These are phyloP conservation scores for Brachyhypopomus gauderio DNA, from an alignment of 2,113 vertebrate species.

Conservation along the genomic window DNA sequence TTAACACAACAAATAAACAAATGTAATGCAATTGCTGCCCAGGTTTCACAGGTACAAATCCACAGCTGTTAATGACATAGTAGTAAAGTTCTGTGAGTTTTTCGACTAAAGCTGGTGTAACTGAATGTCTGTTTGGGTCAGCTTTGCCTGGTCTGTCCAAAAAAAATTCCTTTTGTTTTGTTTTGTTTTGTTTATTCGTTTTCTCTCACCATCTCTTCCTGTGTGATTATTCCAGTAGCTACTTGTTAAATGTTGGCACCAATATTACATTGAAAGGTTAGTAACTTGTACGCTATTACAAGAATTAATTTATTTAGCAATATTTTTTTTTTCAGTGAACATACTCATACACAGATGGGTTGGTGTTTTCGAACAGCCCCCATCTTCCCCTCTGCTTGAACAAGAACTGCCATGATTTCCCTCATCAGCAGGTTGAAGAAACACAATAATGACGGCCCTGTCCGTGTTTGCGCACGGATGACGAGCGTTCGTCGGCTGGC, in stretches of 20 bases:
- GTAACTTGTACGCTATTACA: too few relatives aligned
- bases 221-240: background rate
- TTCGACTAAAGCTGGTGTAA: too few relatives aligned
- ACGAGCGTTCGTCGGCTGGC: background rate
- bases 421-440: background rate
- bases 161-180: background rate
- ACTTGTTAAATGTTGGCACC: too few relatives aligned
- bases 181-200: background rate
- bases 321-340: background rate
- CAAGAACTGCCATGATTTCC: background rate
- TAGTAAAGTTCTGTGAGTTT: too few relatives aligned
- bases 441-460: background rate
- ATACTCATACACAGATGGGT: background rate
- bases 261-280: background rate
- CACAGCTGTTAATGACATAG: background rate
- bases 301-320: too few relatives aligned
- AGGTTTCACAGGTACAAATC: background rate
- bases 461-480: constrained; percentile 24
- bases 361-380: background rate
- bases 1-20: constrained; percentile 14
- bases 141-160: too few relatives aligned
- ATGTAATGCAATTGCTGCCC: background rate
- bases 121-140: too few relatives aligned
- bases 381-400: too few relatives aligned
- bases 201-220: background rate